Conservation (phyloP, 1,140 invertebrate genomes). For the Drosophila lacteicornis region DNA sequence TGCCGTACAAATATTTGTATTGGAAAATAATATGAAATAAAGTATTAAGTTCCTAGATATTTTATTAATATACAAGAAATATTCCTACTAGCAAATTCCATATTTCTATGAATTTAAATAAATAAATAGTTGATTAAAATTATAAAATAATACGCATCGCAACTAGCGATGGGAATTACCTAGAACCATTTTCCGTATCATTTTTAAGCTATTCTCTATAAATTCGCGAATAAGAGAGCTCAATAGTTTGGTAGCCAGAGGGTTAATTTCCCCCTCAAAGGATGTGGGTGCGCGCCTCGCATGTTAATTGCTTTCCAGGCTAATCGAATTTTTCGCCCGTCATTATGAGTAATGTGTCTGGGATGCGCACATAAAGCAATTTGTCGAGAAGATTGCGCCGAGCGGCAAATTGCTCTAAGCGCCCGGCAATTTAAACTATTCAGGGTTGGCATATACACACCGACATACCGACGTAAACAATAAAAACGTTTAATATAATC, state of each 20-base stretch:
- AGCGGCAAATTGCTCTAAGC: conserved; percentile 74
- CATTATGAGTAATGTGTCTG: conserved; percentile 79
- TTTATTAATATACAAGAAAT: too few relatives aligned
- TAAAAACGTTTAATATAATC: conserved; percentile 54
- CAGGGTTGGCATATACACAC: not conserved
- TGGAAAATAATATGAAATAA: not conserved
- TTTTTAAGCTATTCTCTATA: not conserved
- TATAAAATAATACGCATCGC: too few relatives aligned
- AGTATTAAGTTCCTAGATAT: not conserved
- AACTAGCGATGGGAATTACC: too few relatives aligned
- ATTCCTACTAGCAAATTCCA: too few relatives aligned
- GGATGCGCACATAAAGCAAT: conserved; percentile 68
- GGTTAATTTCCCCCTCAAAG: conserved; percentile 26
- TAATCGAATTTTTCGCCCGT: conserved; percentile 81
- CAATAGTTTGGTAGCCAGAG: not conserved
- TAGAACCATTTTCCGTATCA: too few relatives aligned
- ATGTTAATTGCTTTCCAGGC: conserved; percentile 79
- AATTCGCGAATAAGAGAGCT: too few relatives aligned
- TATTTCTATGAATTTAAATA: too few relatives aligned
- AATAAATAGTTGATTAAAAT: too few relatives aligned
- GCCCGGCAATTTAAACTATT: conserved; percentile 50
- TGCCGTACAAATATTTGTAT: not conserved
- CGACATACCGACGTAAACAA: conserved; percentile 36
- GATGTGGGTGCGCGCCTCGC: conserved; percentile 52
- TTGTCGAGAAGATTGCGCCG: conserved; percentile 62